phyloP scores from a whole-genome alignment of 1,140 invertebrate species.

The Drosophila cardini region DNA sequence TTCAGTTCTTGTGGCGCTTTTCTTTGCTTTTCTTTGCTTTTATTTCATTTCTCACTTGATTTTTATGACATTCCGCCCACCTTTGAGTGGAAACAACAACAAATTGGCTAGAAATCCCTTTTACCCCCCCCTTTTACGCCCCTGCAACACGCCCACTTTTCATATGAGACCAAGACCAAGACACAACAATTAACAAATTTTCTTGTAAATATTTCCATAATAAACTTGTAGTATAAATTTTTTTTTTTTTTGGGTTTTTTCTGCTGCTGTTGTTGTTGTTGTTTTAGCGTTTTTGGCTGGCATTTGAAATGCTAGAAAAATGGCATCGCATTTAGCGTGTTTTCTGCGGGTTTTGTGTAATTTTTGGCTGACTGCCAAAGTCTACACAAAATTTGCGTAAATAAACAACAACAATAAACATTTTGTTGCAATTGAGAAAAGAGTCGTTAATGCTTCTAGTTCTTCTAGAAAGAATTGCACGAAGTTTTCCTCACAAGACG shows the following conservation, averaged over 20 bases:
- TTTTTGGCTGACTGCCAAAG: slow-evolving; percentile 68
- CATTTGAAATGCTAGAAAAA: slow-evolving; percentile 35
- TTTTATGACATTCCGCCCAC: slow-evolving; percentile 53
- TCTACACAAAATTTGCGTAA: slow-evolving; percentile 79
- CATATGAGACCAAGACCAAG: slow-evolving; percentile 18
- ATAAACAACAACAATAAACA: slow-evolving; percentile 76
- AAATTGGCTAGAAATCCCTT: slow-evolving; percentile 9
- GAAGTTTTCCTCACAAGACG: slow-evolving; percentile 30
- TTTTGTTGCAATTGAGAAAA: slow-evolving; percentile 75
- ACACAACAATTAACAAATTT: slow-evolving; percentile 35
- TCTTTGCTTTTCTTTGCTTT: slow-evolving; percentile 6
- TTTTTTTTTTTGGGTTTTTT: too few relatives aligned
- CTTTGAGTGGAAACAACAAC: slow-evolving; percentile 14
- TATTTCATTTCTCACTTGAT: slow-evolving; percentile 31
- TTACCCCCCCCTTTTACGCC: background rate
- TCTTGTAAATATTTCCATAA: slow-evolving; percentile 48
- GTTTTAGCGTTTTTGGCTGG: slow-evolving; percentile 38
- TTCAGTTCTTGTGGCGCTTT: slow-evolving; percentile 27
- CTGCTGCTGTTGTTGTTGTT: slow-evolving; percentile 16
- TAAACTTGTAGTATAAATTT: slow-evolving; percentile 39
- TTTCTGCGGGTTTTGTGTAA: slow-evolving; percentile 56
- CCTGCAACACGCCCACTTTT: background rate
- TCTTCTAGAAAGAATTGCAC: slow-evolving; percentile 21
- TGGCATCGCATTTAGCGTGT: slow-evolving; percentile 38
- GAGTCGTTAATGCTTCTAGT: slow-evolving; percentile 54